phyloP scores from a whole-genome alignment of 2,888 invertebrate genomes.

The Hymenopus coronatus region DNA sequence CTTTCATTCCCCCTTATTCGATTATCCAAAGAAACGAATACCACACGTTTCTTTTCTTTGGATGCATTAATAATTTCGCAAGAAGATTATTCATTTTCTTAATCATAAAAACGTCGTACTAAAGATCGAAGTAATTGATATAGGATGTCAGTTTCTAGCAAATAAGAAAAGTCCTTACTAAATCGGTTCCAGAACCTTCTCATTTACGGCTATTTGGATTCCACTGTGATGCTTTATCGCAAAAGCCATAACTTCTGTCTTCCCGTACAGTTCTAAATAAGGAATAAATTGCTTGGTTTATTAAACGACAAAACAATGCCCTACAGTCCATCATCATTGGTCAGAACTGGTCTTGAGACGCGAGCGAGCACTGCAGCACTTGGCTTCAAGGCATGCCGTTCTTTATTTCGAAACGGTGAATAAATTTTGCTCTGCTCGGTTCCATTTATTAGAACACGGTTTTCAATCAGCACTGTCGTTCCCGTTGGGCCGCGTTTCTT shows the following conservation, averaged over 20 bases:
- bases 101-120: no score
- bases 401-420: neutral
- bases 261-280: neutral
- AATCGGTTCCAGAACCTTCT: no score
- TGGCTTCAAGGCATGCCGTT: neutral
- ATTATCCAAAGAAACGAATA: no score
- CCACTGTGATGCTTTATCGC: neutral
- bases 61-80: no score
- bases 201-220: no score
- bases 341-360: neutral
- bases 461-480: neutral
- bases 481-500: neutral
- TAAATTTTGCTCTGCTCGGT: neutral
- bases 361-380: neutral
- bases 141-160: no score
- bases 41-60: no score
- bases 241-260: neutral
- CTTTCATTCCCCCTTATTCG: no score
- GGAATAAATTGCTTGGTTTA: neutral
- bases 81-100: no score
- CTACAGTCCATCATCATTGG: neutral
- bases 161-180: no score
- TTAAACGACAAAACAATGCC: neutral
- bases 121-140: no score
- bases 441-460: neutral